Conservation (phyloP, 2,888 invertebrate genomes). For the Clunio marinus region DNA sequence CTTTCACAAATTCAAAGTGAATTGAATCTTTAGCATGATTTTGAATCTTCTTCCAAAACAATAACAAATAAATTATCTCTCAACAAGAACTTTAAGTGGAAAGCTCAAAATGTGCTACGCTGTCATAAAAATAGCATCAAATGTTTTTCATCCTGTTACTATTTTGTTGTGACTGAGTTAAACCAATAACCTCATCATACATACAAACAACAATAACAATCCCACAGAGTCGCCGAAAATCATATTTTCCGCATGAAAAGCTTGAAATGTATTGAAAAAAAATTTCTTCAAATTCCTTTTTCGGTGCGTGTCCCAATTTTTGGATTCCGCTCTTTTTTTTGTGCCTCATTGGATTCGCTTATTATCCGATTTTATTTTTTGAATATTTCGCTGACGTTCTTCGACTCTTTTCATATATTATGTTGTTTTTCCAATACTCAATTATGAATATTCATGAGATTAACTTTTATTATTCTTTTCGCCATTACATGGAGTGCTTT, state of each 20-base stretch:
- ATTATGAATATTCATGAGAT: conserved; percentile 39
- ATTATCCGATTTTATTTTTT: conserved; percentile 1
- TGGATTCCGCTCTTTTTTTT: neutral
- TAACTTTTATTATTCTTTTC: conserved; percentile 19
- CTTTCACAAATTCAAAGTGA: no score
- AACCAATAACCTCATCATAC: neutral
- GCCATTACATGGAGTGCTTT: neutral
- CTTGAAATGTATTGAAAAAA: no score
- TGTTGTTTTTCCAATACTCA: conserved; percentile 22
- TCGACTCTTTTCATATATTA: neutral
- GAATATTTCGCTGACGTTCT: neutral
- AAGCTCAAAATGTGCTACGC: neutral
- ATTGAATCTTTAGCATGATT: no score
- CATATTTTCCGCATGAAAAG: conserved; percentile 10
- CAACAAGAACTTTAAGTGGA: no score
- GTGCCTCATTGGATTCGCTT: conserved; percentile 17
- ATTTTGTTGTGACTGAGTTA: conserved; percentile 18
- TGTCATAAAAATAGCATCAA: neutral
- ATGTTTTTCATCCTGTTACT: neutral
- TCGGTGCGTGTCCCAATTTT: neutral
- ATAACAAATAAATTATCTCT: neutral
- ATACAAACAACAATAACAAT: neutral
- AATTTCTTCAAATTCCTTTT: neutral
- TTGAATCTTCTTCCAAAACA: no score
- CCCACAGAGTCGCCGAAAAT: no score